Evolutionary conservation across 2,113 vertebrate genomes (phyloP), one percentile per base, ranked within the genome.

Genomic region (Pedionomus torquatus): DNA sequence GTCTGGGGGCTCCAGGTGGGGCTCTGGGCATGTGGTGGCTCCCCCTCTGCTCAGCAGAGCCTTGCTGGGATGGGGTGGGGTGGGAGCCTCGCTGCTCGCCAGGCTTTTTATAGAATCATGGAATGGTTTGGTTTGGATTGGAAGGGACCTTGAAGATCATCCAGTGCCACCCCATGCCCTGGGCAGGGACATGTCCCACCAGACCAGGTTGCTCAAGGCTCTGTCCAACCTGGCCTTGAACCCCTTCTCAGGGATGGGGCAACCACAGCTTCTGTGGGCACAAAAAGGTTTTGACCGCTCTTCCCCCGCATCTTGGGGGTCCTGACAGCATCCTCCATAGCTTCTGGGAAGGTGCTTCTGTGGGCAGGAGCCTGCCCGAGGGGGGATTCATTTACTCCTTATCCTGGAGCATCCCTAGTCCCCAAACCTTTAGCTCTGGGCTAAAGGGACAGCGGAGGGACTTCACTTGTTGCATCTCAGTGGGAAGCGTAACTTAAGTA

Each of bases 1-100:
- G 8, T n/a, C 17, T 11, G 1, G 13, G 37, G 24, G 17, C 23
- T n/a, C 18, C 18, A 4, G 46, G 35, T 24, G 37, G 31, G 9
- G 25, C 68, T 43, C 46, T 5, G 57, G 57, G 12, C 7, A 0
- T 13, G 15, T 24, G 0, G 2, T 15, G 23, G 23, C 46, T 31
- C 46, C 81, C 2, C 6, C 48, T 54, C 35, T 15, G 57, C 37
- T n/a, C 9, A 15, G 46, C 46, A 31, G 81, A 61, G 81, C 55
- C 55, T 52, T 11, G 6, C 30, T 41, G 55, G 54, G 55, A 11
- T 30, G 63, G 63, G 61, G 5, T 35, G 48, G 39, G 63, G 31
- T 6, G 10, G 39, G 39, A 63, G 20, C 31, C 33, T 25, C 3
- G 20, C 33, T 30, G 48, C 48, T 44, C 5, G 0, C 31, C 46